Percentiles rank a stretch among this genome's conserved stretches.
Evolutionary conservation across 2,113 vertebrate species (phyloP).

Genomic region (Amblyopsis rosae): DNA sequence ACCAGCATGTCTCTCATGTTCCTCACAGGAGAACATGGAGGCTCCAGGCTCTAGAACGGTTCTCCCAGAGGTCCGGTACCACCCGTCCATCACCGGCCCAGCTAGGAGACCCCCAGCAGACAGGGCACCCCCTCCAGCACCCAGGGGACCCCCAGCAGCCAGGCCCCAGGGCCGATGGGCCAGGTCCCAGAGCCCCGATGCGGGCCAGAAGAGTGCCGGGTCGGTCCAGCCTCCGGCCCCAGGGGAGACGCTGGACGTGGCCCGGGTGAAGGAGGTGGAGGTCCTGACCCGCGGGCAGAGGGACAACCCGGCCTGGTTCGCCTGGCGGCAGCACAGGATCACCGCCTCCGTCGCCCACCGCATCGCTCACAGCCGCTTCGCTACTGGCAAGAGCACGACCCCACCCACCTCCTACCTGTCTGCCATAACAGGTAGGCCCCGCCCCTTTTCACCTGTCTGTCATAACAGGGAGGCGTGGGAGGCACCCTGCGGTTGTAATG

Average conservation of each 20-base stretch:
- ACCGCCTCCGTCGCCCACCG: constrained; percentile 78
- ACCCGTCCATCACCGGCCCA: constrained; percentile 41
- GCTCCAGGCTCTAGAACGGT: neutral
- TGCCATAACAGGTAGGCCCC: constrained; percentile 55
- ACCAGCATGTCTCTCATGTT: too few relatives aligned
- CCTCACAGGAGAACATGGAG: too few relatives aligned
- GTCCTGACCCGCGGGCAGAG: constrained; percentile 78
- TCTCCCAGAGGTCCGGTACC: constrained; percentile 47
- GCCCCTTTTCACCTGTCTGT: neutral
- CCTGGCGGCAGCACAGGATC: constrained; percentile 80
- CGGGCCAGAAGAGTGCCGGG: neutral
- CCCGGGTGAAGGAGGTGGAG: constrained; percentile 70
- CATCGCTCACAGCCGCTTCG: constrained; percentile 75
- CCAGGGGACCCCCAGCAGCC: neutral
- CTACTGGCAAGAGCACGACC: constrained; percentile 53
- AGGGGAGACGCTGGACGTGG: constrained; percentile 1
- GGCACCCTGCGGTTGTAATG: neutral
- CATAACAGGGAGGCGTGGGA: neutral
- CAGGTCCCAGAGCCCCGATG: neutral
- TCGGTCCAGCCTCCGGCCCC: constrained; percentile 10
- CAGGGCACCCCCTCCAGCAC: neutral
- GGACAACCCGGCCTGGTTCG: constrained; percentile 76
- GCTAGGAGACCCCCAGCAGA: constrained; percentile 1
- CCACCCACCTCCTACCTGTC: constrained; percentile 79
- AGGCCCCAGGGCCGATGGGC: neutral